Base-by-base conservation (phyloP, 2,888 invertebrate genomes). In the Oxytorus armatus region DNA sequence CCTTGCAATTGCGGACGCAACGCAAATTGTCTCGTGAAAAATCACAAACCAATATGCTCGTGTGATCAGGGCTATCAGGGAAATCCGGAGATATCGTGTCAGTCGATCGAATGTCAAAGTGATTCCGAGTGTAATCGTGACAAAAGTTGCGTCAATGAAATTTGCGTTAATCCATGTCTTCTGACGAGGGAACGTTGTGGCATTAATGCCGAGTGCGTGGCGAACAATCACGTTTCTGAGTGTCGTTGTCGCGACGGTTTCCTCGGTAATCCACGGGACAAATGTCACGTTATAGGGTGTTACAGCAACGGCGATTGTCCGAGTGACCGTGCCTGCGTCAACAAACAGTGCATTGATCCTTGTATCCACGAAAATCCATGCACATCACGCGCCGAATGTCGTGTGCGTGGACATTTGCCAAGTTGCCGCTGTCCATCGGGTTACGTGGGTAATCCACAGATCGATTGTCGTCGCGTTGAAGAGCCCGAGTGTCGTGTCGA, bases 1-100 rank as follows among this genome's bases (percentile, higher is more conserved):
- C 97, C 97, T 11, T 98, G 98, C 91, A 96, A 96, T 88, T 98
- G 98, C 89, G 98, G 98, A 66, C 94, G 94, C 44, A 96, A 97
- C 87, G 96, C 97, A 44, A 94, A 96, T 85, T 98, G 98, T 88
- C 94, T 95, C 82, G 95, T 98, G 4, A 95, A 95, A 81, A 95
- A 97, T 86, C 98, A 98, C 89, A 95, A 97, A 79, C 97, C 97
- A 1, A 95, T 96, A 42, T 98, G 98, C 90, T 96, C 96, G 1
- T 98, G 98, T 90, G 94, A 95, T 86, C 94, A 96, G 86, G 97
- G 97, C 36, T 97, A 94, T 89, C 96, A 97, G 89, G 98, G 98
- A 55, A 96, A 98, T 92, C 97, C 98, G 1, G 96, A 97, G 89
- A 94, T 95, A 36, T 94, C 94, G 61, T 98, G 98, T 89, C 94